phyloP scores from a whole-genome alignment of 1,140 invertebrate genomes.

The Neuroterus valhalla region DNA sequence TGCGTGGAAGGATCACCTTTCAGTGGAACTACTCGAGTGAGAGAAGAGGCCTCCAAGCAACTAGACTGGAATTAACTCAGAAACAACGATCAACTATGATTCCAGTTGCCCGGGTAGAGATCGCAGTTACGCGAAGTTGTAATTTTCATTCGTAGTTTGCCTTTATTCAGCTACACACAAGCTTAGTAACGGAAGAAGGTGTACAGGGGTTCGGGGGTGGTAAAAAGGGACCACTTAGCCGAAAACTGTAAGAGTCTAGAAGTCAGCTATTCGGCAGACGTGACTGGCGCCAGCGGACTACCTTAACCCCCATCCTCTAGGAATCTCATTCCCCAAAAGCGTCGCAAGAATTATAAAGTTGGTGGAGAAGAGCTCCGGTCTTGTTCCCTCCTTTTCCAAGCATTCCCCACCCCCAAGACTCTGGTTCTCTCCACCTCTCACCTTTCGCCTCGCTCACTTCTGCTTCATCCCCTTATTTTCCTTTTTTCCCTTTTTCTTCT shows the following conservation, averaged over 20 bases:
- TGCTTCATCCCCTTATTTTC: slow-evolving; percentile 1
- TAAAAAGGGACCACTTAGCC: slow-evolving; percentile 64
- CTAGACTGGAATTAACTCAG: no score
- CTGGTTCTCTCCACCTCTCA: slow-evolving; percentile 50
- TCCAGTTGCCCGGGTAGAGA: no score
- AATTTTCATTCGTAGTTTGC: slow-evolving; percentile 3
- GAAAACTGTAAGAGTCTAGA: slow-evolving; percentile 64
- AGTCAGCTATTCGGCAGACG: slow-evolving; percentile 67
- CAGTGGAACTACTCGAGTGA: no score
- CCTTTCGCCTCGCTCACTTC: slow-evolving; percentile 47
- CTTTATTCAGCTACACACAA: background rate
- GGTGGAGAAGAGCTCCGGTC: slow-evolving; percentile 54
- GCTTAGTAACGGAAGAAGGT: slow-evolving; percentile 47
- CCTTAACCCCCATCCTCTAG: slow-evolving; percentile 66
- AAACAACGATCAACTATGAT: no score
- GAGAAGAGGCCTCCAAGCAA: no score
- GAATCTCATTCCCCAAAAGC: slow-evolving; percentile 71
- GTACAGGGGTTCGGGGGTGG: slow-evolving; percentile 51
- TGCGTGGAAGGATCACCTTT: no score
- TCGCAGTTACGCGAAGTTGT: background rate
- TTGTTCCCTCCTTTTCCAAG: slow-evolving; percentile 33
- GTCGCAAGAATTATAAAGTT: slow-evolving; percentile 74
- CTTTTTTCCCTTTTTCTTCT: slow-evolving; percentile 28
- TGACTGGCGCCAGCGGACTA: slow-evolving; percentile 71
- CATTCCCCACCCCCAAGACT: slow-evolving; percentile 24